Evolutionary conservation across 1,140 invertebrate species (phyloP).

Genomic region (Drosophila grimshawi): DNA sequence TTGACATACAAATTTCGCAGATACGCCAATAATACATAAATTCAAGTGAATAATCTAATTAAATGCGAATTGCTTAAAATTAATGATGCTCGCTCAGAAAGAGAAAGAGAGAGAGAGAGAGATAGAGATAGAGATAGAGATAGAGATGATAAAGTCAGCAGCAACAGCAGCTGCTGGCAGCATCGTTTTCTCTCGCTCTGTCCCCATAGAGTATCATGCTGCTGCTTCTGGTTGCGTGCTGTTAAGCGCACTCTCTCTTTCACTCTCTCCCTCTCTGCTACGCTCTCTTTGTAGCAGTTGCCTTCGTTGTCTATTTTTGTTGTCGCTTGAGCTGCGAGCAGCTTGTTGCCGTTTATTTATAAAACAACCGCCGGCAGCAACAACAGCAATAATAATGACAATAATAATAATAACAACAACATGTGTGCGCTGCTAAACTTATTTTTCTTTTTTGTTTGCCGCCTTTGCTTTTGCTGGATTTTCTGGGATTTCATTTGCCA

Average conservation of each 20-base stretch:
- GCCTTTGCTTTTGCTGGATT: constrained; percentile 29
- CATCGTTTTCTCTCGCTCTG: background rate
- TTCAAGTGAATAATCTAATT: background rate
- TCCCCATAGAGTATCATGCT: background rate
- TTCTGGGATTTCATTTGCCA: constrained; percentile 39
- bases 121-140: constrained; percentile 1
- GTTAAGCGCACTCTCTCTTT: background rate
- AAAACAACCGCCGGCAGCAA: constrained; percentile 45
- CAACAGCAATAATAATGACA: background rate
- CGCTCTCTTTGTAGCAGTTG: constrained; percentile 15
- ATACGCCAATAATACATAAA: too few relatives aligned
- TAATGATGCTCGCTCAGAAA: background rate
- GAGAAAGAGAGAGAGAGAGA: background rate
- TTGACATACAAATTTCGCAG: background rate
- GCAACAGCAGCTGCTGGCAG: background rate
- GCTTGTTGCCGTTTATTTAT: constrained; percentile 55
- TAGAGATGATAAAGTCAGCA: background rate
- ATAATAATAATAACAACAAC: constrained; percentile 23
- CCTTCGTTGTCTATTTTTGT: constrained; percentile 45
- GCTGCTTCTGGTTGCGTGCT: background rate
- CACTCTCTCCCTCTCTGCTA: background rate
- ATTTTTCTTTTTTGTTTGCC: constrained; percentile 5
- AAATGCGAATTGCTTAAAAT: background rate
- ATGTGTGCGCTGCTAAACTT: constrained; percentile 36
- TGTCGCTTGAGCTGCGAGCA: constrained; percentile 36